These are phyloP conservation scores for Yponomeuta plumbellus DNA, from an alignment of 2,888 invertebrate genomes.

Conservation along the genomic window DNA sequence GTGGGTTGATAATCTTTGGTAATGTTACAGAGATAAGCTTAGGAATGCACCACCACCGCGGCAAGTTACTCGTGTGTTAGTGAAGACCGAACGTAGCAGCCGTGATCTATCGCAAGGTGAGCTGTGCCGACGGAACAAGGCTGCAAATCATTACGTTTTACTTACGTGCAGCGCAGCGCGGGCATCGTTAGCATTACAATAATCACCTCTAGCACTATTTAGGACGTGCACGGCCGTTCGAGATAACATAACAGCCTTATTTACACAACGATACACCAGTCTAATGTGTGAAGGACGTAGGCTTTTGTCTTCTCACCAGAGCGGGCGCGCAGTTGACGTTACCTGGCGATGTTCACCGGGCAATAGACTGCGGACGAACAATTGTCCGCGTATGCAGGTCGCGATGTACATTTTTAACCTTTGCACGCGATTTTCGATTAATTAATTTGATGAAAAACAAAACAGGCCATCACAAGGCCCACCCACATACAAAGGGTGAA, in stretches of 20 bases:
- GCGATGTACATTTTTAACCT: slow-evolving; percentile 21
- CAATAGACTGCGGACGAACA: slow-evolving; percentile 25
- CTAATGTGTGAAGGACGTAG: slow-evolving; percentile 70
- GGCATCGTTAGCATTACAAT: slow-evolving; percentile 51
- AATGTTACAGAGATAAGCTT: slow-evolving; percentile 10
- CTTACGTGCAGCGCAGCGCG: slow-evolving; percentile 14
- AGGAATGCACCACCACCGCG: slow-evolving; percentile 14
- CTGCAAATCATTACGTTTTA: slow-evolving; percentile 44
- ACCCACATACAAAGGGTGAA: background rate
- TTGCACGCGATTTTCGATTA: slow-evolving; percentile 10
- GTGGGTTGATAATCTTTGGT: slow-evolving; percentile 10
- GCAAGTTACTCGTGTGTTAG: slow-evolving; percentile 11
- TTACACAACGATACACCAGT: slow-evolving; percentile 49
- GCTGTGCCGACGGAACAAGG: background rate
- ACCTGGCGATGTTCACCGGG: slow-evolving; percentile 36
- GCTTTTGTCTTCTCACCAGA: slow-evolving; percentile 56
- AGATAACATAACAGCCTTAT: slow-evolving; percentile 57
- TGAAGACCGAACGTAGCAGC: background rate
- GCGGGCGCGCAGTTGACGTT: slow-evolving; percentile 54
- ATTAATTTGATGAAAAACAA: slow-evolving; percentile 6
- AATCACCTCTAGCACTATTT: slow-evolving; percentile 62
- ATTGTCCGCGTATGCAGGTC: slow-evolving; percentile 31
- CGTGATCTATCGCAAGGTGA: slow-evolving; percentile 7
- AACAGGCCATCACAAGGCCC: background rate
- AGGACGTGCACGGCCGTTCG: slow-evolving; percentile 36